Base-by-base conservation (phyloP, 2,113 vertebrate species). In the Phrynocephalus versicolor region DNA sequence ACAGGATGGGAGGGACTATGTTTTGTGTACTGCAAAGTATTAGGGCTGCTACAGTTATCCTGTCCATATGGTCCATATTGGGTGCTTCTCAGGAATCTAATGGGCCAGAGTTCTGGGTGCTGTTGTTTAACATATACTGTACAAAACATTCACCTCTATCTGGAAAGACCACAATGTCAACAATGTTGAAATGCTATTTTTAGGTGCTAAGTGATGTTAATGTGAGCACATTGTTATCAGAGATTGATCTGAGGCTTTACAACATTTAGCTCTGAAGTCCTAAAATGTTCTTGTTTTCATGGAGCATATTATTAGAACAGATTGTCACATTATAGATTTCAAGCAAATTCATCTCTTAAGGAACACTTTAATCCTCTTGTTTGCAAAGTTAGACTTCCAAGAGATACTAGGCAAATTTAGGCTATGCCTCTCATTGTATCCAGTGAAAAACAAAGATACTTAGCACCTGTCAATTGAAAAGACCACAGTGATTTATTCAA, bases 311-410 rank as follows among this genome's bases (percentile, higher is more conserved):
- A 25, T 79, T 58, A 70, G 62, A 37, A 76, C 3, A 72, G 19
- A 9, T 41, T 67, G 33, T 64, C 16, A 62, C 41, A 45, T 19
- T 16, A 45, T 19, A 72, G 37, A 12, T n/a, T 62, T 72, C n/a
- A 62, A 64, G n/a, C 21, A 83, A 33, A 69, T 39, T 6, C 67
- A 39, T 12, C 23, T 74, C 83, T 83, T 39, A 79, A 21, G 27
- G 30, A 88, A 65, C 58, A 76, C 58, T 84, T 71, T 86, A 79
- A 6, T 58, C 30, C 73, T 90, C 57, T 64, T 39, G 27, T 1
- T 81, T 65, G 71, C 88, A 89, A 67, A 0, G 1, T 82, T 76
- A 84, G 71, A 86, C 33, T 35, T 79, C n/a, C 75, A 75, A 71
- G 77, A 82, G 87, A 65, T 35, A 77, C 15, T 57, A 0, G 1